phyloP scores from a whole-genome alignment of 2,888 invertebrate species.

The Oscheius onirici region DNA sequence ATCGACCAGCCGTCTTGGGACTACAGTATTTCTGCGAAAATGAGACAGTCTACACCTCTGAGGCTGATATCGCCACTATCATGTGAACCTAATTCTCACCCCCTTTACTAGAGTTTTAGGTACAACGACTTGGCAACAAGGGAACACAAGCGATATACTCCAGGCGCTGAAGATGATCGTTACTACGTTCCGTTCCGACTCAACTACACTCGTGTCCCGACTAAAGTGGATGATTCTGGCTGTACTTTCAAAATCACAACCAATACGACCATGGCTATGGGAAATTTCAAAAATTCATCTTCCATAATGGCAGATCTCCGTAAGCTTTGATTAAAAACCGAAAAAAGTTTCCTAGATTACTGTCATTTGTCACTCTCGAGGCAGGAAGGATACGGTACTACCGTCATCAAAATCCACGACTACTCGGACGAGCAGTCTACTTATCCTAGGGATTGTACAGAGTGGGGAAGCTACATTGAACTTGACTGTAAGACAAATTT shows the following conservation, averaged over 20 bases:
- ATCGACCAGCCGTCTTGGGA: conserved; percentile 6
- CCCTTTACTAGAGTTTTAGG: conserved; percentile 6
- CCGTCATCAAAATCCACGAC: conserved; percentile 27
- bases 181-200: conserved; percentile 46
- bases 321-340: neutral
- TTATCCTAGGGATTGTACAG: conserved; percentile 13
- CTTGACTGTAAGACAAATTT: conserved; percentile 27
- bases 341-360: conserved; percentile 17
- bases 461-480: conserved; percentile 35
- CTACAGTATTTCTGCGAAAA: conserved; percentile 56
- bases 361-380: conserved; percentile 31
- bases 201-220: conserved; percentile 35
- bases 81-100: conserved; percentile 35
- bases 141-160: conserved; percentile 8
- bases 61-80: conserved; percentile 46
- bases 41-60: conserved; percentile 43
- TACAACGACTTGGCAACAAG: conserved; percentile 38
- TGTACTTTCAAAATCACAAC: conserved; percentile 15
- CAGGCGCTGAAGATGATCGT: neutral
- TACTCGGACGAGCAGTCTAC: conserved; percentile 28
- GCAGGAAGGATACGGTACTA: conserved; percentile 31
- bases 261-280: conserved; percentile 10
- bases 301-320: neutral
- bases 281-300: neutral
- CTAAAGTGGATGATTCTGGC: conserved; percentile 1